A percentile compares a stretch with the other conserved stretches of the same genome.
Evolutionary conservation across 2,113 vertebrate genomes (phyloP).

Genomic region (Pongo pygmaeus): DNA sequence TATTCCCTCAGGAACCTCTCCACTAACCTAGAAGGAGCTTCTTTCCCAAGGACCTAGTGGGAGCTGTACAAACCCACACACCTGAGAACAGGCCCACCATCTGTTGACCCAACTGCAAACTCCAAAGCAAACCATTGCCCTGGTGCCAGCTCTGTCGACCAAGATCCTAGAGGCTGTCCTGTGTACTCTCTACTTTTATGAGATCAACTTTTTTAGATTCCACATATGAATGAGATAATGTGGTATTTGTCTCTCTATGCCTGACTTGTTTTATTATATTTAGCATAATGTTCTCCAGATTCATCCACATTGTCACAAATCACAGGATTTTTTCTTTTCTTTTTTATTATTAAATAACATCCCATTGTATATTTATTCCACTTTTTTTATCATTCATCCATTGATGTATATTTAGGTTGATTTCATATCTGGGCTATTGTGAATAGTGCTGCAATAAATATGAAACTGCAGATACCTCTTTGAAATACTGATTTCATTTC

Average conservation of each 20-base stretch:
- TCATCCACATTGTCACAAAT: background rate
- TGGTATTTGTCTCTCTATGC: background rate
- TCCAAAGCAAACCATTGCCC: no score
- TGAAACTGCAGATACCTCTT: no score
- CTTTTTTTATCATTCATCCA: background rate
- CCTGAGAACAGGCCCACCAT: background rate
- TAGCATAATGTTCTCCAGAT: background rate
- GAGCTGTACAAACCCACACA: background rate
- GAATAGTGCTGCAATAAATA: no score
- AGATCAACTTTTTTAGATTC: background rate
- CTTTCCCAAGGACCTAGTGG: background rate
- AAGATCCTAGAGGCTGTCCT: background rate
- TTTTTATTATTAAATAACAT: background rate
- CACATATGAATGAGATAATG: background rate
- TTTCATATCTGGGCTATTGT: no score
- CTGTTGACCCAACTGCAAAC: no score
- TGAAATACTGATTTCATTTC: no score
- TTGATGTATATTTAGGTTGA: background rate
- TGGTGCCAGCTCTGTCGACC: background rate
- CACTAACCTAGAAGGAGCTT: background rate
- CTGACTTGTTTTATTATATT: background rate
- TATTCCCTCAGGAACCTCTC: fast-evolving
- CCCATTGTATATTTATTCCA: background rate
- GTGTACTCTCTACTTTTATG: background rate
- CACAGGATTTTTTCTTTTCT: background rate